Evolutionary conservation across 2,888 invertebrate genomes (phyloP).

Genomic region (Drosophila cognata): DNA sequence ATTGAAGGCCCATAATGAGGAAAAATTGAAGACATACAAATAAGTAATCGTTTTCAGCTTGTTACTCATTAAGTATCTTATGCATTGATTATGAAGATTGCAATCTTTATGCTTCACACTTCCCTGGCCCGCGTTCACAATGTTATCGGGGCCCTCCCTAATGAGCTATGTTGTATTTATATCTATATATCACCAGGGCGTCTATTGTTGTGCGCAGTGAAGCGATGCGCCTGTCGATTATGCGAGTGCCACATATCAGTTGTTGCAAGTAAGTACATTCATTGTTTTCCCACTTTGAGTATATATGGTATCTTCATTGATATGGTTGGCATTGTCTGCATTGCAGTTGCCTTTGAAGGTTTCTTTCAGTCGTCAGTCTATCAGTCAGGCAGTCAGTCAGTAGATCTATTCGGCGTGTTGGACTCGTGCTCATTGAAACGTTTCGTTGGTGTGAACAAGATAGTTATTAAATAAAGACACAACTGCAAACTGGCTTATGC

Average conservation of each 20-base stretch:
- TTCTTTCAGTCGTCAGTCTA: constrained; percentile 60
- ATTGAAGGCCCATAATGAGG: neutral
- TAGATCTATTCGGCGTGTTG: constrained; percentile 25
- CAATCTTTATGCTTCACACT: constrained; percentile 39
- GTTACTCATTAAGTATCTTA: constrained; percentile 5
- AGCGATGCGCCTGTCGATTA: constrained; percentile 66
- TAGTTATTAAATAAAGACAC: constrained; percentile 52
- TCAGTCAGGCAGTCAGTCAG: constrained; percentile 40
- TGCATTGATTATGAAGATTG: constrained; percentile 29
- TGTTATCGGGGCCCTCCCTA: constrained; percentile 17
- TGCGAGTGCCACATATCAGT: constrained; percentile 43
- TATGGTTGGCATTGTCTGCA: constrained; percentile 71
- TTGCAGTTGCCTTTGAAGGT: constrained; percentile 70
- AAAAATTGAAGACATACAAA: neutral
- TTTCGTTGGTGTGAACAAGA: constrained; percentile 62
- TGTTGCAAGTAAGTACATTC: constrained; percentile 34
- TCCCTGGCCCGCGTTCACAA: constrained; percentile 18
- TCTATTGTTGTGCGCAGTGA: constrained; percentile 54
- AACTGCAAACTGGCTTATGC: constrained; percentile 29
- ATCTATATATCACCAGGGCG: constrained; percentile 54
- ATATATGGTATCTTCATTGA: constrained; percentile 70
- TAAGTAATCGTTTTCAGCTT: neutral
- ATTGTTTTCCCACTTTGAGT: constrained; percentile 45
- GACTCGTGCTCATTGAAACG: constrained; percentile 62
- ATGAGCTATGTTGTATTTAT: constrained; percentile 45